Conservation (phyloP, 1,140 invertebrate species). For the Lepidostoma basale region DNA sequence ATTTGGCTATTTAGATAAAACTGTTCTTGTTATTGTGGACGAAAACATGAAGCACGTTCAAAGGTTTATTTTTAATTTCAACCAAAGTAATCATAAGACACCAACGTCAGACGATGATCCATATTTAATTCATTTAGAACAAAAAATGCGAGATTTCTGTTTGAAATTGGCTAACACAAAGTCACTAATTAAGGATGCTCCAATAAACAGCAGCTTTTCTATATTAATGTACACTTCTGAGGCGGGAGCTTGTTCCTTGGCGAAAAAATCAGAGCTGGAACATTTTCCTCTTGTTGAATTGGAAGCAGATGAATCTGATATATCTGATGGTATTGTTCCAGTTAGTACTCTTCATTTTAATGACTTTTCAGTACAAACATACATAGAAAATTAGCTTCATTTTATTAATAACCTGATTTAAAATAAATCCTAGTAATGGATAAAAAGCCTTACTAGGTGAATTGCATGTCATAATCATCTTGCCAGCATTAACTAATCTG, state of each 20-base stretch:
- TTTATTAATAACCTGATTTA: too few relatives aligned
- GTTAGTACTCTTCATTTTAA: constrained; percentile 9
- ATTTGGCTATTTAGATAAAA: constrained; percentile 52
- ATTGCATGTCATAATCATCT: too few relatives aligned
- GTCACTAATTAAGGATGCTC: constrained; percentile 58
- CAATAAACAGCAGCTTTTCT: constrained; percentile 61
- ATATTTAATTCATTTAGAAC: constrained; percentile 65
- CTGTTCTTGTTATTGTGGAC: constrained; percentile 58
- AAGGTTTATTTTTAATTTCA: constrained; percentile 64
- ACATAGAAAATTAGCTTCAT: neutral
- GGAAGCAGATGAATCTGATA: neutral
- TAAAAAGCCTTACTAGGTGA: too few relatives aligned
- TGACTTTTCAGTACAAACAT: constrained; percentile 15
- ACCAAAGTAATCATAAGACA: constrained; percentile 49
- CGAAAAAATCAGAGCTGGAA: constrained; percentile 59
- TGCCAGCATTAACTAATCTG: too few relatives aligned
- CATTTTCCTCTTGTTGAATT: constrained; percentile 63
- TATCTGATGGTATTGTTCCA: constrained; percentile 7
- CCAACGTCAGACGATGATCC: constrained; percentile 56
- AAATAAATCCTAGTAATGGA: too few relatives aligned
- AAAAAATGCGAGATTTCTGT: constrained; percentile 64
- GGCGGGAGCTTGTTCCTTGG: constrained; percentile 57
- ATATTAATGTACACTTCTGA: constrained; percentile 65
- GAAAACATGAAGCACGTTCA: constrained; percentile 51
- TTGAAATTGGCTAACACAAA: constrained; percentile 60